Evolutionary conservation across 2,888 invertebrate genomes (phyloP), one percentile per base, ranked within the genome.

Genomic region (Chouioia cunea): DNA sequence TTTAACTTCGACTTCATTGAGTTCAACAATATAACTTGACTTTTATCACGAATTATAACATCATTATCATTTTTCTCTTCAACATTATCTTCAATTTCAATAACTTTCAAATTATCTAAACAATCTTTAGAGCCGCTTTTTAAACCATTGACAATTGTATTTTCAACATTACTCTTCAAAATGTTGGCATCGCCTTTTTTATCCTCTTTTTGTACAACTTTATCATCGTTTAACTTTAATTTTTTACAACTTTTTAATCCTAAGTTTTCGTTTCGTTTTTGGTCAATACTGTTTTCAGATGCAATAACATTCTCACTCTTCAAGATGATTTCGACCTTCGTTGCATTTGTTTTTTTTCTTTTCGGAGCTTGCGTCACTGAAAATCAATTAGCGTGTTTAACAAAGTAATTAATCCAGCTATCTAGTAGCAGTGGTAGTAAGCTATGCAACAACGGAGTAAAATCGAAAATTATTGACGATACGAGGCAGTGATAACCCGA

Each of bases 131-230:
- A 67, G 59, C 69, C 22, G 56, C 36, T 20, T 53, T 73, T 66
- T 52, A 69, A 62, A 54, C 65, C 74, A 59, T 71, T 71, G 20
- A 62, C 20, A 71, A 66, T 63, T 71, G 54, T 66, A 53, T 16
- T 62, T 62, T 65, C 46, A 59, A 69, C 36, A 71, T 48, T 56
- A 64, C 2, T 66, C 63, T 70, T 70, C 73, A 67, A 53, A 65
- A 18, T 65, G 73, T 16, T 59, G 52, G 22, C 52, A 44, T 53
- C 27, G 3, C 6, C 46, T 60, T 65, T 27, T 44, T 59, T 48
- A 65, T 59, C 23, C 53, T 63, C 20, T 16, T 44, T 69, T n/a
- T 68, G 69, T 66, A 70, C 54, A 72, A 54, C 44, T 65, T 60
- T 52, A 16, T 50, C 53, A 43, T 67, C 52, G 10, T 59, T 62